Base-by-base conservation (phyloP, 2,113 vertebrate genomes). In the Mesoclemmys tuberculata region DNA sequence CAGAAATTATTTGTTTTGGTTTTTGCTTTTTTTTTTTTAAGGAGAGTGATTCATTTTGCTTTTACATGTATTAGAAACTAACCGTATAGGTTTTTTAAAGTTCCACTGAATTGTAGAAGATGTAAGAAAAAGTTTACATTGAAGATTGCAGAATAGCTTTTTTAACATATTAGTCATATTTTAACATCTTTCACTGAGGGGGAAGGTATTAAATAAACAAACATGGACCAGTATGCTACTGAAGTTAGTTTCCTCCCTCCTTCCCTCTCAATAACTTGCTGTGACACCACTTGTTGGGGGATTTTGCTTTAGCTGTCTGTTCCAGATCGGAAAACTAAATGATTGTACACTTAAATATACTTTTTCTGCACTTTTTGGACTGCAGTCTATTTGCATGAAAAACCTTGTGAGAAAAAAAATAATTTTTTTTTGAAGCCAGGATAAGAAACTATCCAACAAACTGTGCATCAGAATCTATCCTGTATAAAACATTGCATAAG, bases 311-410 rank as follows among this genome's bases (percentile, higher is more conserved):
- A 87, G 51, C 87, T 94, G 1, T 93, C 87, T 14, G 55, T 97
- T 95, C 93, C 89, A 87, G 96, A 89, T 95, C 88, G 84, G 92
- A 97, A 95, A 97, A 93, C 89, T 96, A 90, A 97, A 95, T 96
- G 93, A 97, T 97, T 97, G 80, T 98, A 97, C 81, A 88, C 87
- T 96, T 97, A 54, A 77, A 35, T 68, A 55, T 75, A 81, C 71
- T 77, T 58, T 86, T 88, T 95, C 96, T 97, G 89, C 90, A 93
- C 93, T 97, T 97, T 97, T 95, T 88, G 87, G 90, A 93, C 90
- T 96, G 87, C 92, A 97, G 95, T 87, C 81, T 96, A 93, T 96
- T 95, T 96, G 85, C 95, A 93, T 97, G 94, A 93, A 97, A 97
- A 94, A 84, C 49, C 90, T 88, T 35, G 90, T 88, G 95, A 97